These are phyloP conservation scores for Chloroceryle aenea DNA, from an alignment of 2,113 vertebrate genomes.

Conservation along the genomic window DNA sequence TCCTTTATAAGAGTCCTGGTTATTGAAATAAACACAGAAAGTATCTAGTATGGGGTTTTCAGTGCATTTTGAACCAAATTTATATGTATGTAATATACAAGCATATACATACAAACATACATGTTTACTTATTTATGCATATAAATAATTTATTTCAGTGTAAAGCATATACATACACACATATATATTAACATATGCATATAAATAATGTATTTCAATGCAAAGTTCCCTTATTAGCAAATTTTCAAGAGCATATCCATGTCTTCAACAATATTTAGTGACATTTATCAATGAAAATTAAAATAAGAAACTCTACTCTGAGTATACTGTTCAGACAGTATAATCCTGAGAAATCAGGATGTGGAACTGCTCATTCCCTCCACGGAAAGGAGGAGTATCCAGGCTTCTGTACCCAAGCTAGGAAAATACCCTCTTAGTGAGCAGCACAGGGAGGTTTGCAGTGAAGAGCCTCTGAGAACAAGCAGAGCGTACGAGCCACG, in stretches of 20 bases:
- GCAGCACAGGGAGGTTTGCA: background rate
- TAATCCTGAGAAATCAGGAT: background rate
- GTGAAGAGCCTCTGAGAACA: background rate
- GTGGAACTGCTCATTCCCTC: background rate
- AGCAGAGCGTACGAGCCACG: accelerated
- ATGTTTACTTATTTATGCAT: background rate
- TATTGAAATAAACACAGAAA: slow-evolving; percentile 40
- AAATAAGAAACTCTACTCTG: slow-evolving; percentile 19
- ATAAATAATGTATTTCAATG: background rate
- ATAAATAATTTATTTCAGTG: background rate
- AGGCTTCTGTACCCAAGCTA: background rate
- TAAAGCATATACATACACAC: background rate
- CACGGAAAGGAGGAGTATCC: accelerated
- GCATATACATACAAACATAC: background rate
- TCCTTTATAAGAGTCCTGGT: slow-evolving; percentile 1
- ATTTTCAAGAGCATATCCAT: background rate
- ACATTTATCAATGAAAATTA: slow-evolving; percentile 29
- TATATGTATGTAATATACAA: background rate
- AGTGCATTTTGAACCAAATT: slow-evolving; percentile 27
- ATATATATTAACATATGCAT: background rate
- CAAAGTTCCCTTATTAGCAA: background rate
- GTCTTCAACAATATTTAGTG: background rate
- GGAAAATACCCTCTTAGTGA: background rate
- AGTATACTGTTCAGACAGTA: background rate
- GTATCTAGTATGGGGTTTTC: background rate